Base-by-base conservation (phyloP, 2,113 vertebrate genomes). In the Ammodytes marinus region DNA sequence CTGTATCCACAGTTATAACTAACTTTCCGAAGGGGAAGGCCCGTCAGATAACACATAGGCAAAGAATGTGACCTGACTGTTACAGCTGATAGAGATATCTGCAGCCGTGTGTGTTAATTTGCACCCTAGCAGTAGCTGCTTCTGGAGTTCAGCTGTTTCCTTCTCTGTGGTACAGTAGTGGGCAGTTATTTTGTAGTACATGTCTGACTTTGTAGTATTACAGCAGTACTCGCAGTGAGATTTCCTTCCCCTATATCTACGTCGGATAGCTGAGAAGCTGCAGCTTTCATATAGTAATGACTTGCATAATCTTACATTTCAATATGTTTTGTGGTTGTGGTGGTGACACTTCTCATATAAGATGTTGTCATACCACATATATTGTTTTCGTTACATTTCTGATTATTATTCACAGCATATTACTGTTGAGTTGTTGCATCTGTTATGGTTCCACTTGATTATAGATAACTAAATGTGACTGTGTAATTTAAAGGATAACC, bases 11-110 rank as follows among this genome's bases (percentile, higher is more conserved):
- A 77, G 81, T 66, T 70, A 67, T 66, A 53, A 59, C 68, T 67
- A 80, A 79, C 72, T 87, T 91, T 88, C 79, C 83, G 10, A 57
- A 75, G 86, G 85, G 89, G 77, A 88, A 89, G 75, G 83, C 75
- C 86, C 75, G 3, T 86, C 68, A 1, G 65, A 86, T 82, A 86
- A 80, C 90, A 83, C 86, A 91, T 70, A 88, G 88, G 88, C 89
- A 88, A 84, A 86, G 89, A 88, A 92, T 91, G 86, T 90, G 86
- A 88, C 84, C 65, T 45, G 69, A 73, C 86, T 87, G 87, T 88
- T 87, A 86, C 84, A 90, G 88, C 87, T 90, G 88, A 92, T 88
- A 42, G 81, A 83, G 79, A 85, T 73, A 85, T 86, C 87, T 82
- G 83, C 46, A 52, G 60, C 82, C 80, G 61, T 40, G 79, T 75